These are phyloP conservation scores for Esox niger DNA, from an alignment of 2,113 vertebrate species.

Conservation along the genomic window DNA sequence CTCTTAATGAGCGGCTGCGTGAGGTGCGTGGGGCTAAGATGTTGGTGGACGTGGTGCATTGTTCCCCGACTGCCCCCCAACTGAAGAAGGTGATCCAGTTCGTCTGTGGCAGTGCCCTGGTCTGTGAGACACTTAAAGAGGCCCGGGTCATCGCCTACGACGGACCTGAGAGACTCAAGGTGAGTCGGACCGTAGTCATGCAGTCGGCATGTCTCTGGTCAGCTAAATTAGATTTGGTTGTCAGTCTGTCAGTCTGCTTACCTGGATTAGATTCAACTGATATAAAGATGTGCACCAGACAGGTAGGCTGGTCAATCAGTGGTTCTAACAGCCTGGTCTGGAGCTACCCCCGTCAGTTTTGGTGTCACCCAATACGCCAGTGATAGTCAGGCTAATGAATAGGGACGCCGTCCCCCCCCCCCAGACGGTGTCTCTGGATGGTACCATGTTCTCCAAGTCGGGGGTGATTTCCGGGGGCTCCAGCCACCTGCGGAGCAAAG, in stretches of 20 bases:
- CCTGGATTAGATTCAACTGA: too few relatives aligned
- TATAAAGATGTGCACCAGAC: too few relatives aligned
- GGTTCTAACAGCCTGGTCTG: too few relatives aligned
- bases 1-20: constrained; percentile 87
- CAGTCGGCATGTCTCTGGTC: too few relatives aligned
- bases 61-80: constrained; percentile 49
- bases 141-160: constrained; percentile 82
- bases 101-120: constrained; percentile 87
- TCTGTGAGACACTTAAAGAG: constrained; percentile 89
- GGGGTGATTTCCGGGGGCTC: constrained; percentile 94
- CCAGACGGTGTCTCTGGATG: constrained; percentile 90
- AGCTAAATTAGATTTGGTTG: too few relatives aligned
- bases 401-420: too few relatives aligned
- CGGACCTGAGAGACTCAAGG: constrained; percentile 80
- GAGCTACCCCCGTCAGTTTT: too few relatives aligned
- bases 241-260: too few relatives aligned
- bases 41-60: constrained; percentile 88
- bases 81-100: constrained; percentile 88
- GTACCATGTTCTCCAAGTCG: constrained; percentile 91
- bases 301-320: too few relatives aligned
- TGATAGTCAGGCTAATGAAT: too few relatives aligned
- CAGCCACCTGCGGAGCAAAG: constrained; percentile 82
- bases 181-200: constrained; percentile 49
- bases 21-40: constrained; percentile 85
- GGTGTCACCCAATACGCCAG: too few relatives aligned